Percentiles rank a stretch among this genome's conserved stretches.
Evolutionary conservation across 2,888 invertebrate genomes (phyloP).

Genomic region (Furcula furcula): DNA sequence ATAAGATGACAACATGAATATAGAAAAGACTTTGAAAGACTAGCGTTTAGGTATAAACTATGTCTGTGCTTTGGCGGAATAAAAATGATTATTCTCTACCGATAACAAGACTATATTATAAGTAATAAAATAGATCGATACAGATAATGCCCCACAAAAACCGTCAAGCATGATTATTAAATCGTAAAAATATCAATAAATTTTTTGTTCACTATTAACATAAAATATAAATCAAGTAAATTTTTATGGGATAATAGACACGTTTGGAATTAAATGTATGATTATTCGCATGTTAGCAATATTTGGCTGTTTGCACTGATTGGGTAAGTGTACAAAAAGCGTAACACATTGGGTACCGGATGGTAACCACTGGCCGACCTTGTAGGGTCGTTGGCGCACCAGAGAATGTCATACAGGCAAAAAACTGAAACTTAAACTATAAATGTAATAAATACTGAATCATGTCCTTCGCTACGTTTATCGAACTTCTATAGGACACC

Average conservation of each 20-base stretch:
- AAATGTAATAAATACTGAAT: constrained; percentile 30
- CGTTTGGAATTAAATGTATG: constrained; percentile 13
- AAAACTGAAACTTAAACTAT: constrained; percentile 34
- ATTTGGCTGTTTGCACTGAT: constrained; percentile 18
- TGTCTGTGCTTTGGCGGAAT: too few relatives aligned
- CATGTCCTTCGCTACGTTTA: constrained; percentile 10
- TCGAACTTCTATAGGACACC: constrained; percentile 1
- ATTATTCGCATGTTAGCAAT: constrained; percentile 11
- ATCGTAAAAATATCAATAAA: not conserved
- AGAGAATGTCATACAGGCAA: constrained; percentile 55
- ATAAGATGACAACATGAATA: too few relatives aligned
- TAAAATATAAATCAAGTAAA: constrained; percentile 1
- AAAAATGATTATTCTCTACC: too few relatives aligned
- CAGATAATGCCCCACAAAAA: too few relatives aligned
- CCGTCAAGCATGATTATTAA: too few relatives aligned
- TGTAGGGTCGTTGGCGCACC: constrained; percentile 60
- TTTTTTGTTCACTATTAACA: not conserved
- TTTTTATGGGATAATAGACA: constrained; percentile 1
- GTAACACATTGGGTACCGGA: constrained; percentile 47
- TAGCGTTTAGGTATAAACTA: too few relatives aligned
- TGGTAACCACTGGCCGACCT: constrained; percentile 49
- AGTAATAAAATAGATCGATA: too few relatives aligned
- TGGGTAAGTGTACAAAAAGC: constrained; percentile 37
- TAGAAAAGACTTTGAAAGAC: too few relatives aligned
- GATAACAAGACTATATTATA: too few relatives aligned